Evolutionary conservation across 2,888 invertebrate genomes (phyloP), one percentile per base, ranked within the genome.

Genomic region (Synanthedon vespiformis): DNA sequence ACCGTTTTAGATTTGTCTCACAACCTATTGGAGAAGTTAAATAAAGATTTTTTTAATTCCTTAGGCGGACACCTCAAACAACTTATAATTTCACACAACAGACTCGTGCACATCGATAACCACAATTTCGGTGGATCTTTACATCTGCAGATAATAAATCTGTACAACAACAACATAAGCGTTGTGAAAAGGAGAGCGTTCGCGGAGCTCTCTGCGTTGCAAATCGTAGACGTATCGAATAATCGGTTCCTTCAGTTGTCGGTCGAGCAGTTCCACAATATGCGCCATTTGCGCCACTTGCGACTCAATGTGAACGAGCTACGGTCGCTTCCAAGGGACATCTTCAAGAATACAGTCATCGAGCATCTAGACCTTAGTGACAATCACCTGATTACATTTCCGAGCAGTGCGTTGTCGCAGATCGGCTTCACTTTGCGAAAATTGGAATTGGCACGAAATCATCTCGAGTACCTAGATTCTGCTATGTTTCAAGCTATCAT

Each of bases 381-480:
- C 56, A 95, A 95, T 69, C 90, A 89, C 55, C 89, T 95, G 49
- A 88, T 89, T 3, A 89, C 92, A 1, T 91, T 94, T 67, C 95
- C 95, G 0, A 91, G 91, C 51, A 88, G 90, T 22, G 91, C 93
- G 1, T 88, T 95, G 57, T 88, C 91, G 2, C 93, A 93, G 67
- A 90, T 94, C 1, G 94, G 94, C 1, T 90, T 92, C 62, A 94
- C 94, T 0, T 72, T 95, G 59, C 87, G 94, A 22, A 90, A 91
- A 62, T 89, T 95, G 50, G 92, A 93, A 64, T 85, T 95, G 64
- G 89, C 92, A 1, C 86, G 89, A 54, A 96, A 96, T 72, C 90
- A 89, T 48, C 88, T 96, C 49, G 95, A 95, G 67, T 93, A 94
- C 66, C 83, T 95, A 51, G 95, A 95, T 68, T 92, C 93, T 50